Percentiles rank a stretch among this genome's conserved stretches.
Conservation (phyloP, 2,888 invertebrate genomes). For the Conops quadrifasciatus region DNA sequence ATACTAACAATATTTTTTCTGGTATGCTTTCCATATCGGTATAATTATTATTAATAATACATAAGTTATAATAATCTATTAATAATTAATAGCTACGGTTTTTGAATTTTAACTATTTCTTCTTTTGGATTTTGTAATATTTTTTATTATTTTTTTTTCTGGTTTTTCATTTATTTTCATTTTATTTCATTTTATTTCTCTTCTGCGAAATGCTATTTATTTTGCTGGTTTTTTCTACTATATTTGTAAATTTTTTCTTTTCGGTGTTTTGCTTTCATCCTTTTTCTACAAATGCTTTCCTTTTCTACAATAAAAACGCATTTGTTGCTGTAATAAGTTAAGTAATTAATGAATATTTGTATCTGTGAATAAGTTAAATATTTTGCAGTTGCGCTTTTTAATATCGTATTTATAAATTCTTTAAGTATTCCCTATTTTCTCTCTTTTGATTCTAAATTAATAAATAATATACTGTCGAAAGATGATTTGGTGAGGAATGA, state of each 20-base stretch:
- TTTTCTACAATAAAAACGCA: slow-evolving; percentile 34
- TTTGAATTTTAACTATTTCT: not conserved
- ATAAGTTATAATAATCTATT: not conserved
- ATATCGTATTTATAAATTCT: slow-evolving; percentile 38
- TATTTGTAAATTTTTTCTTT: slow-evolving; percentile 20
- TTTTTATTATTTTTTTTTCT: slow-evolving; percentile 11
- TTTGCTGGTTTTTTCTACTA: slow-evolving; percentile 4
- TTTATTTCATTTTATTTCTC: not conserved
- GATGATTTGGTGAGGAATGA: no score
- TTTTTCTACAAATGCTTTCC: slow-evolving; percentile 34
- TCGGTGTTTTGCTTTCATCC: slow-evolving; percentile 36
- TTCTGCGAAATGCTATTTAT: slow-evolving; percentile 15
- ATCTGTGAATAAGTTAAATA: slow-evolving; percentile 36
- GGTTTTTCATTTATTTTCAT: slow-evolving; percentile 12
- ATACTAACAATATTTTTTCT: slow-evolving; percentile 9
- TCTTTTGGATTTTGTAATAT: not conserved
- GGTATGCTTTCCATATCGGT: not conserved
- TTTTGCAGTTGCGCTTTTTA: slow-evolving; percentile 39
- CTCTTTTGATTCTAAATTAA: not conserved
- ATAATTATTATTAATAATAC: slow-evolving; percentile 16
- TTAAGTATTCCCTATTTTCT: slow-evolving; percentile 37
- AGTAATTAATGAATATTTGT: slow-evolving; percentile 38
- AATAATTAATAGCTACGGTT: slow-evolving; percentile 4
- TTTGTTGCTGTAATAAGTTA: slow-evolving; percentile 27
- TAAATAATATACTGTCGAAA: no score